These are phyloP conservation scores for Fragum fragum DNA, from an alignment of 2,888 invertebrate genomes.

Conservation along the genomic window DNA sequence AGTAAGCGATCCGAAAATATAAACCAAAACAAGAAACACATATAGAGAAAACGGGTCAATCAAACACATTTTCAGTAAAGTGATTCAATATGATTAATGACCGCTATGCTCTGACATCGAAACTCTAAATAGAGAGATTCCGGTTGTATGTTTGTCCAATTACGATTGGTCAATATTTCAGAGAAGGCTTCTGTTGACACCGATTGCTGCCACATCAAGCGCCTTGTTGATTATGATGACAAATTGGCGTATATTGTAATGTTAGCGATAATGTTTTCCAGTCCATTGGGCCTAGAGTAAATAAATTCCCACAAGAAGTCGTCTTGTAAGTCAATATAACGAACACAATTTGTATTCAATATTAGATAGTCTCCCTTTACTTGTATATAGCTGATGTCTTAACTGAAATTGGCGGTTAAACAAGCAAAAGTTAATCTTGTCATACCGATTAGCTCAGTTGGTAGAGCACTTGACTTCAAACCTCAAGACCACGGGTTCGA, in stretches of 20 bases:
- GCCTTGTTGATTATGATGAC: slow-evolving; percentile 21
- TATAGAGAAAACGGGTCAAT: too few species aligned
- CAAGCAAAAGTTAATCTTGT: too few species aligned
- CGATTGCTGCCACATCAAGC: slow-evolving; percentile 7
- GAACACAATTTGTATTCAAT: slow-evolving; percentile 2
- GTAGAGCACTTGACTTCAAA: too few species aligned
- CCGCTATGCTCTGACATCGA: background rate
- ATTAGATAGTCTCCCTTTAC: background rate
- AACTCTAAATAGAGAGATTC: slow-evolving; percentile 9
- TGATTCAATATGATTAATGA: background rate
- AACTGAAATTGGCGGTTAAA: too few species aligned
- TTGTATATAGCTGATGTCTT: too few species aligned
- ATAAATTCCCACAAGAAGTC: background rate
- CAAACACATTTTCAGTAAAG: too few species aligned
- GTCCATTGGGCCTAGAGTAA: background rate
- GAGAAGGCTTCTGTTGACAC: slow-evolving; percentile 24
- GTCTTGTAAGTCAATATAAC: slow-evolving; percentile 12
- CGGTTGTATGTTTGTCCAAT: slow-evolving; percentile 21
- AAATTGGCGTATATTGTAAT: slow-evolving; percentile 16
- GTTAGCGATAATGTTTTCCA: slow-evolving; percentile 3
- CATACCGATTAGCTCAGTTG: too few species aligned
- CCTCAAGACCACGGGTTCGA: too few species aligned
- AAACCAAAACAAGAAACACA: too few species aligned
- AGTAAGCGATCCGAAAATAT: too few species aligned
- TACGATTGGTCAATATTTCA: slow-evolving; percentile 25